Base-by-base conservation (phyloP, 2,888 invertebrate genomes). In the Temnothorax rugatulus region DNA sequence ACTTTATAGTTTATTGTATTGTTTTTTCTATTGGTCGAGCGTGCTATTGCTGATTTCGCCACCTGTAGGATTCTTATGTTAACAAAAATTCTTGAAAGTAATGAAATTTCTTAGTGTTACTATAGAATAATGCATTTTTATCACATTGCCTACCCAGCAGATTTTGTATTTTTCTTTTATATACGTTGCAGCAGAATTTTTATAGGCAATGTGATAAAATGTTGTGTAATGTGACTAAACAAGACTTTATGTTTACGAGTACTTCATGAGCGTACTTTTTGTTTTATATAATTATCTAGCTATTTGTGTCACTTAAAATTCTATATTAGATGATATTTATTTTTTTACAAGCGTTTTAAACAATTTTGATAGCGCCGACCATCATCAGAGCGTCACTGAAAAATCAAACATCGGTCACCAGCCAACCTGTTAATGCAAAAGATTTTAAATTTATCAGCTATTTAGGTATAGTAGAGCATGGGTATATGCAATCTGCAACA, bases 371-470 rank as follows among this genome's bases (percentile, higher is more conserved):
- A 63, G 5, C 38, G n/a, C 18, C 8, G 9, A 13, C 2, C 3
- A 44, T 3, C 4, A 13, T 44, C 4, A 13, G 44, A 41, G 41
- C 18, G 50, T 18, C 50, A 50, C 7, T 50, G 50, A 50, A 18
- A 50, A 50, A 18, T 50, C 7, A 18, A 4, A 15, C 15, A 15
- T 15, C 47, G 50, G 50, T 57, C 13, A 4, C 13, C 13, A 38
- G 0, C 21, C n/a, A 38, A 38, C 38, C 4, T 34, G 7, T n/a
- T 47, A 47, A 50, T 11, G 13, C 18, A 13, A 76, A 64, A 47
- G 34, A 50, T 50, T 13, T 52, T 13, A 76, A 52, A 64, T 29
- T 64, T 50, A 66, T 66, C 11, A 68, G 38, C 25, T 25, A 52
- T 68, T 68, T 52, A 52, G 15, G 8, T 25, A 21, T 21, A 38